phyloP scores from a whole-genome alignment of 2,797 vertebrate species.

The Malacoraja senta region DNA sequence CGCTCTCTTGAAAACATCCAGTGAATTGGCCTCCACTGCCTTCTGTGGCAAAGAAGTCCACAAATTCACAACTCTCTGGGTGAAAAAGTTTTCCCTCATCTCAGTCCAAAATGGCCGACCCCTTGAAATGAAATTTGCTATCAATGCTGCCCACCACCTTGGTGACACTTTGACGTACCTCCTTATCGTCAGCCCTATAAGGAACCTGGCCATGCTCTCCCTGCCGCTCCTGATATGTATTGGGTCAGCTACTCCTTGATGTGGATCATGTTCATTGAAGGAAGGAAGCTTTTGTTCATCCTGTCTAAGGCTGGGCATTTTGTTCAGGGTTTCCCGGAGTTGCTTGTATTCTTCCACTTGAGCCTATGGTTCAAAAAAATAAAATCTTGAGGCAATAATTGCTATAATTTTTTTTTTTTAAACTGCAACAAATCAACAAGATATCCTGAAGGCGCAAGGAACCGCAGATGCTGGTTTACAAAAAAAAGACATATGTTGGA shows the following conservation, averaged over 20 bases:
- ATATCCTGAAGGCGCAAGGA: neutral
- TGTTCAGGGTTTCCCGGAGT: constrained; percentile 74
- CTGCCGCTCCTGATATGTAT: neutral
- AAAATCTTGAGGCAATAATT: neutral
- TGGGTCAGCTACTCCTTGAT: neutral
- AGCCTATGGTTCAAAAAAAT: constrained; percentile 56
- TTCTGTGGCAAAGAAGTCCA: too few species aligned
- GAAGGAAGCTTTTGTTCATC: neutral
- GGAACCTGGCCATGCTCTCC: neutral
- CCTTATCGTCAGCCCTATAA: neutral
- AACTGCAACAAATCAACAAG: neutral
- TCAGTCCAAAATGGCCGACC: too few species aligned
- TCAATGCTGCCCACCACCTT: neutral
- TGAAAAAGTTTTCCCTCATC: too few species aligned
- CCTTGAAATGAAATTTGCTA: neutral
- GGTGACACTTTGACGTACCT: constrained; percentile 2
- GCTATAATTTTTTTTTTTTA: too few species aligned
- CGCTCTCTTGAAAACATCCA: too few species aligned
- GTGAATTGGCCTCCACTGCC: too few species aligned
- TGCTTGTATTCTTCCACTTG: constrained; percentile 87
- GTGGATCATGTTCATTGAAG: neutral
- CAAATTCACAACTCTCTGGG: too few species aligned
- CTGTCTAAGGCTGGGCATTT: constrained; percentile 55
- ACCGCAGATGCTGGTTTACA: too few species aligned
- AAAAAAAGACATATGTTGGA: too few species aligned